Evolutionary conservation across 2,113 vertebrate genomes (phyloP), one percentile per base, ranked within the genome.

Genomic region (Mobula birostris): DNA sequence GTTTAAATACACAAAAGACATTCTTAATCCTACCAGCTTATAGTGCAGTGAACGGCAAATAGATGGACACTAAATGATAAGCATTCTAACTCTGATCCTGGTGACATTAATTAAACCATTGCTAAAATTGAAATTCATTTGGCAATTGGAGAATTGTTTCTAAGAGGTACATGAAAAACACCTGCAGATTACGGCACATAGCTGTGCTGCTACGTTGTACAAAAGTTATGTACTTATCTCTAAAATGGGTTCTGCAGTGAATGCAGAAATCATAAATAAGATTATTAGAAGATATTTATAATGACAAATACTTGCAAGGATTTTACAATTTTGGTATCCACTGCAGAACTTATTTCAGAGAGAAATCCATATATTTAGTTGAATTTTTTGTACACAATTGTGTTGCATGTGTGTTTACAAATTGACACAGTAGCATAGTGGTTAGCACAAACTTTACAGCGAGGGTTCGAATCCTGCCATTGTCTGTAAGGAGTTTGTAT

Each of bases 1-100:
- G 56, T 76, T 93, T 56, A 93, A 93, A 93, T 76, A 93, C 36
- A 93, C 36, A 93, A 93, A 93, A 70, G 70, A 74, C 9, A 74
- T 74, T 24, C 91, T 76, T 74, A 93, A 93, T 93, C 76, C 70
- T 56, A 93, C 68, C 91, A 93, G 32, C 15, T 12, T 76, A 70
- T 27, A 74, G 70, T 56, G 12, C 29, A 72, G 36, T 93, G 74
- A 74, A 74, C 6, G 48, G 91, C 91, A 93, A 74, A 93, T 14
- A 24, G 19, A 74, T 29, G 11, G 36, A 91, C 70, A 93, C 36
- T 56, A 72, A 72, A 93, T 72, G 24, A 36, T 40, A 93, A 72
- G 32, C 27, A 56, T 93, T 29, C 70, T 93, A 93, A 40, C 5
- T 70, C 74, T 93, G 32, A 74, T 24, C 91, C 70, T 74, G 56